Percentiles rank a stretch among this genome's conserved stretches.
phyloP scores from a whole-genome alignment of 1,140 invertebrate genomes.

The Helicoverpa zea region DNA sequence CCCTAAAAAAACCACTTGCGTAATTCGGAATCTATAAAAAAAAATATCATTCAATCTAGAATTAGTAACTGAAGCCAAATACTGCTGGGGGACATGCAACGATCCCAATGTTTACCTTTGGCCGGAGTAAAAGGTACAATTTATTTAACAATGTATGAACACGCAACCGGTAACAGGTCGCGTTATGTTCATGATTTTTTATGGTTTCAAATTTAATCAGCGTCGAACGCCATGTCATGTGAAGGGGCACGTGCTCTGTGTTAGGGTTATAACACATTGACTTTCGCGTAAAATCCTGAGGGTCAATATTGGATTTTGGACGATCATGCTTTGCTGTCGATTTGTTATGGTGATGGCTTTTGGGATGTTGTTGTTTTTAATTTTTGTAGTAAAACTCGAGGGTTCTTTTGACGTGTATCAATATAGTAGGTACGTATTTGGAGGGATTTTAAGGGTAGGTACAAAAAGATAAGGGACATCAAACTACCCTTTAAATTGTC shows the following conservation, averaged over 20 bases:
- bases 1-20: constrained; percentile 27
- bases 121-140: constrained; percentile 35
- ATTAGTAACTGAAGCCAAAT: constrained; percentile 37
- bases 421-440: no score
- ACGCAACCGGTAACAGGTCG: constrained; percentile 38
- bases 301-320: constrained; percentile 18
- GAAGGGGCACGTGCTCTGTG: constrained; percentile 48
- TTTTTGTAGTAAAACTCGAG: no score
- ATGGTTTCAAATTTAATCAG: constrained; percentile 77
- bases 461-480: no score
- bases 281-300: constrained; percentile 8
- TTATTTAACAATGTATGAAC: constrained; percentile 45
- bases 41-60: constrained; percentile 36
- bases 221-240: constrained; percentile 48
- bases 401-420: no score
- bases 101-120: constrained; percentile 45
- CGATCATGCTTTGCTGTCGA: neutral
- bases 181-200: constrained; percentile 66
- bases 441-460: no score
- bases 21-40: constrained; percentile 43
- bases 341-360: neutral
- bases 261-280: constrained; percentile 53
- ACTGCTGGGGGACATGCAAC: constrained; percentile 35
- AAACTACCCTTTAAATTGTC: no score
- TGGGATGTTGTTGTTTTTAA: neutral